These are phyloP conservation scores for Enteromius unitaeniatus DNA, from an alignment of 2,797 vertebrate species.

Conservation along the genomic window DNA sequence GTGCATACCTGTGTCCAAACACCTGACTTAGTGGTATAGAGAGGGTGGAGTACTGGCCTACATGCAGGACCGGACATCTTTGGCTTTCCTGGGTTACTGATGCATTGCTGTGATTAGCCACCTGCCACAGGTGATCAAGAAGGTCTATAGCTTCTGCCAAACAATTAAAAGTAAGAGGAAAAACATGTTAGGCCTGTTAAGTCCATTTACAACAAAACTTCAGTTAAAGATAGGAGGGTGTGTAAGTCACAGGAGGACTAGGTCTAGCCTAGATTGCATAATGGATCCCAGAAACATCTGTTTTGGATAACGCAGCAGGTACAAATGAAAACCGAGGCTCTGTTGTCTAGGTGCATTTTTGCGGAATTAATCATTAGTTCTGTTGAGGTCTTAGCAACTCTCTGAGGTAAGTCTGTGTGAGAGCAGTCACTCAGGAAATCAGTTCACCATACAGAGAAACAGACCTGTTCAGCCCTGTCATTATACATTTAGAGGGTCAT, in stretches of 20 bases:
- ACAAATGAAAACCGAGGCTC: slow-evolving; percentile 33
- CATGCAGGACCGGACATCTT: slow-evolving; percentile 78
- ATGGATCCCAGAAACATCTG: slow-evolving; percentile 49
- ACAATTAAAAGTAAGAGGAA: neutral
- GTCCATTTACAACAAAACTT: neutral
- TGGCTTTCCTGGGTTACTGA: slow-evolving; percentile 73
- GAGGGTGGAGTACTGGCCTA: slow-evolving; percentile 88
- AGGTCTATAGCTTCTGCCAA: slow-evolving; percentile 83
- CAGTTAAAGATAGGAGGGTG: neutral
- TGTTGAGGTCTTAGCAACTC: slow-evolving; percentile 11
- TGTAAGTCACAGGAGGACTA: neutral
- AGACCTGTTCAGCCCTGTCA: slow-evolving; percentile 28
- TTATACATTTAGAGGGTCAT: slow-evolving; percentile 43
- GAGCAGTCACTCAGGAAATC: slow-evolving; percentile 39
- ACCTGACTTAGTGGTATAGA: slow-evolving; percentile 77
- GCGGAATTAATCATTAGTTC: slow-evolving; percentile 24
- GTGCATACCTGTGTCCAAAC: slow-evolving; percentile 81
- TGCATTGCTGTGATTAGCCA: slow-evolving; percentile 76
- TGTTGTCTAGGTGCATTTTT: slow-evolving; percentile 24
- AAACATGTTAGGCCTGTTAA: neutral
- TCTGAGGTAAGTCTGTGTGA: neutral
- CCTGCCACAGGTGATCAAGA: slow-evolving; percentile 77
- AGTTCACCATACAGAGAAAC: slow-evolving; percentile 32
- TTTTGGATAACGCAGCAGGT: slow-evolving; percentile 36
- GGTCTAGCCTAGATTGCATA: slow-evolving; percentile 14